Conservation (phyloP, 2,888 invertebrate genomes). For the Drosophila anomalipes region DNA sequence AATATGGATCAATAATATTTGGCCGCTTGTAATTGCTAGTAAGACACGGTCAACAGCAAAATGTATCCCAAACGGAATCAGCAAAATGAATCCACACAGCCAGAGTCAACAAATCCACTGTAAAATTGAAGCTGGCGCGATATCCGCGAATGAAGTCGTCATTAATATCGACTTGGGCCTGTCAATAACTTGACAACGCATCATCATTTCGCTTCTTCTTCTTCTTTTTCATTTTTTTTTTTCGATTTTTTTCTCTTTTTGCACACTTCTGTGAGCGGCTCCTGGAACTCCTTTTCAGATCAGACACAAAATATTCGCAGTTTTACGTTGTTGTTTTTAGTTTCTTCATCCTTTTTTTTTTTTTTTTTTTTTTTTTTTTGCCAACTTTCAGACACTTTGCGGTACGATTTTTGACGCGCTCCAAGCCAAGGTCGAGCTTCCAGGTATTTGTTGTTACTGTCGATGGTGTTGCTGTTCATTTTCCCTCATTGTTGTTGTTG, state of each 20-base stretch:
- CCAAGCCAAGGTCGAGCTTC: slow-evolving; percentile 68
- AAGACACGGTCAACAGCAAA: slow-evolving; percentile 66
- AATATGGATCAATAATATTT: slow-evolving; percentile 54
- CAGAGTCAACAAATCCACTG: background rate
- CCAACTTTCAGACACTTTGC: slow-evolving; percentile 62
- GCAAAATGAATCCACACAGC: slow-evolving; percentile 13
- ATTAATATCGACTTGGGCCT: slow-evolving; percentile 79
- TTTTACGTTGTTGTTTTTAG: slow-evolving; percentile 11
- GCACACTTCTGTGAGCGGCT: slow-evolving; percentile 50
- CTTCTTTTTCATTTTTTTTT: slow-evolving; percentile 8
- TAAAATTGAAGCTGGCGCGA: slow-evolving; percentile 29
- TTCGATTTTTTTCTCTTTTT: slow-evolving; percentile 22
- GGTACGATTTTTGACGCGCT: slow-evolving; percentile 64
- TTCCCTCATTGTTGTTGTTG: slow-evolving; percentile 27
- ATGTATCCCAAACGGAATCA: slow-evolving; percentile 31
- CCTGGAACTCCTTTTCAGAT: slow-evolving; percentile 50
- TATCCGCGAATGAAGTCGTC: slow-evolving; percentile 76
- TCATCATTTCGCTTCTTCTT: slow-evolving; percentile 60
- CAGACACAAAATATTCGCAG: slow-evolving; percentile 33
- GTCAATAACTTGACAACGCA: slow-evolving; percentile 80
- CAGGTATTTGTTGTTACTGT: slow-evolving; percentile 38
- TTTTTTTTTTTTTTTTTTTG: slow-evolving; percentile 11
- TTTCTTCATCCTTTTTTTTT: slow-evolving; percentile 10
- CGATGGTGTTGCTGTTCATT: slow-evolving; percentile 9
- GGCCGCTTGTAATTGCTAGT: slow-evolving; percentile 64